phyloP scores from a whole-genome alignment of 2,113 vertebrate genomes.

The Toxotes chatareus region DNA sequence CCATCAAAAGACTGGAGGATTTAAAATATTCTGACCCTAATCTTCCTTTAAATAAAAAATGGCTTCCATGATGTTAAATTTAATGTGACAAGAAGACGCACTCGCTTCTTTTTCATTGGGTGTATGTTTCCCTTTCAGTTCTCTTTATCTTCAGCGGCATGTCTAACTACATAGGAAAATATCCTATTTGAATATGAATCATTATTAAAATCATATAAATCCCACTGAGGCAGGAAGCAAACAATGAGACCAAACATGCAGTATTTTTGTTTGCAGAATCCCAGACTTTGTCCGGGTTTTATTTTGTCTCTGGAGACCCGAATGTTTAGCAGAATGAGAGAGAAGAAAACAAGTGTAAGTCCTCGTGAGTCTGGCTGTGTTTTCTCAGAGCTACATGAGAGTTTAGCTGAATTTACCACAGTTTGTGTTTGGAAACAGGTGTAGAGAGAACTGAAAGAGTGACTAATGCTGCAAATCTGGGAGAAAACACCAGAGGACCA shows the following conservation, averaged over 20 bases:
- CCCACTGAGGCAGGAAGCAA: slow-evolving; percentile 16
- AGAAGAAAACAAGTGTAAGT: slow-evolving; percentile 27
- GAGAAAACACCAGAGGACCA: slow-evolving; percentile 25
- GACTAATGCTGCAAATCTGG: slow-evolving; percentile 22
- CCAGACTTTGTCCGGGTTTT: slow-evolving; percentile 19
- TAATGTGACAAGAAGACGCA: neutral
- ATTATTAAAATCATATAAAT: slow-evolving; percentile 27
- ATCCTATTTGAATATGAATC: slow-evolving; percentile 13
- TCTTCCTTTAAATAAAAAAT: neutral
- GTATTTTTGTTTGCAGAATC: slow-evolving; percentile 14
- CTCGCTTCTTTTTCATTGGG: neutral
- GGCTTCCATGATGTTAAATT: neutral
- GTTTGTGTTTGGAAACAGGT: slow-evolving; percentile 37
- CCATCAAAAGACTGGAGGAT: neutral
- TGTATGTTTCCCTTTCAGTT: neutral
- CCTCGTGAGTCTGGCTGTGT: slow-evolving; percentile 11
- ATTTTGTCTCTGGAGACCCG: slow-evolving; percentile 13
- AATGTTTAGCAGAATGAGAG: slow-evolving; percentile 30
- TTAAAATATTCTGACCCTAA: neutral
- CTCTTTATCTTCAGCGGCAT: neutral
- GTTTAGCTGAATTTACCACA: slow-evolving; percentile 26
- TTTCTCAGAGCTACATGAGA: slow-evolving; percentile 20
- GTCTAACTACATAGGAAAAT: slow-evolving; percentile 5
- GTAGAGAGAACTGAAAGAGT: neutral
- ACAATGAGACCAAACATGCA: slow-evolving; percentile 30